Evolutionary conservation across 2,797 vertebrate genomes (phyloP).

Genomic region (Cichlasoma orientale): DNA sequence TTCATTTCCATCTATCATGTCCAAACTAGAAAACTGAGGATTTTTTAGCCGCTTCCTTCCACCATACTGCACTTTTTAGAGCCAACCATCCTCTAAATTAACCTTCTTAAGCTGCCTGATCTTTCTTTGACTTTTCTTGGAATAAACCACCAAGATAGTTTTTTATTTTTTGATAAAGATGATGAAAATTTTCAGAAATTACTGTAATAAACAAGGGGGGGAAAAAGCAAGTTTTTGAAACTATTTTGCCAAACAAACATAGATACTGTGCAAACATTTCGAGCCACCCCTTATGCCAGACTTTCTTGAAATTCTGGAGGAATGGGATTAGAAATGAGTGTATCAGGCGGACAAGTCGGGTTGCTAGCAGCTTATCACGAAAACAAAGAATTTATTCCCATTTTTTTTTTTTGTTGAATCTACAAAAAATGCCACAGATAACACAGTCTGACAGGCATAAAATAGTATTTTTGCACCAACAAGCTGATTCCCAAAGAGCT

Average conservation of each 20-base stretch:
- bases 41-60: slow-evolving; percentile 1
- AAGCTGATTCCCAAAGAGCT: too few species aligned
- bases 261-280: not conserved
- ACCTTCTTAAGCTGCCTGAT: slow-evolving; percentile 6
- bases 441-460: too few species aligned
- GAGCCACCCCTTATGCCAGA: not conserved
- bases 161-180: not conserved
- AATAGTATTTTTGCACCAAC: too few species aligned
- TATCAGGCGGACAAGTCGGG: not conserved
- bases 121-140: slow-evolving; percentile 9
- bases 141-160: not conserved
- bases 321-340: not conserved
- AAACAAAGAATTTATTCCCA: too few species aligned
- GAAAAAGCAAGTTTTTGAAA: not conserved
- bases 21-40: slow-evolving; percentile 26
- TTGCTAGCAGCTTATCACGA: not conserved
- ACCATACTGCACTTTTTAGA: slow-evolving; percentile 2
- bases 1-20: slow-evolving; percentile 45
- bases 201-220: not conserved
- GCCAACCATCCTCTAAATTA: slow-evolving; percentile 17
- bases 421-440: too few species aligned
- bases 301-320: not conserved
- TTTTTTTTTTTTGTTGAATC: too few species aligned
- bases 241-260: not conserved
- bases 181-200: not conserved